Base-by-base conservation (phyloP, 30 jellyfish, hydroid and myxozoan species). In the Aurelia sp. region DNA sequence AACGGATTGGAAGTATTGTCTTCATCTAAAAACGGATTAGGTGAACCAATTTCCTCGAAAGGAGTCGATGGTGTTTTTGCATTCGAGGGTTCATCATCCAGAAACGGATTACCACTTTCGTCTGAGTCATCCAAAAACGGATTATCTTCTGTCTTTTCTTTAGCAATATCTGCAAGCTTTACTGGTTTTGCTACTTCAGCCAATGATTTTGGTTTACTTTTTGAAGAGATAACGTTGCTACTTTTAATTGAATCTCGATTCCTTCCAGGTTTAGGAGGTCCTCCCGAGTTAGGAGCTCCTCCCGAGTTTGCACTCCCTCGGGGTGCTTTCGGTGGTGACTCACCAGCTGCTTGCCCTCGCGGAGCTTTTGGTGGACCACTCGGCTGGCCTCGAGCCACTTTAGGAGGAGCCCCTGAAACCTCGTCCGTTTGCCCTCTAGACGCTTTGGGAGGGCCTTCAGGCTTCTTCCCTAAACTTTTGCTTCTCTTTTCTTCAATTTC, bases 51-150 rank as follows among this genome's bases (percentile, higher is more conserved):
- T 22, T 62, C 80, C 19, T 62, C 73, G 52, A 76, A 87, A 1
- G 90, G 90, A 58, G 77, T 86, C 19, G 86, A 75, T 13, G 89
- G 76, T 11, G 59, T 79, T 57, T 69, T 67, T 23, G 71, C 86
- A 6, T 53, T 67, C 17, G 62, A 71, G 17, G 66, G 20, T 11
- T 71, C 86, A n/a, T 89, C 97, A 68, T 89, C 97, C 3, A 81
- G 59, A 79, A 91, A 90, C 44, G 97, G 97, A 81, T 89, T 89
- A 40, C 35, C 71, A 48, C 55, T 63, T 17, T 83, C 86, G 2
- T 40, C 77, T 55, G 52, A 55, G 19, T 62, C 73, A 18, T 87
- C 96, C 44, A 66, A 65, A 89, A 89, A 89, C 47, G 97, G 93
- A 74, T 81, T 81, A 18, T 64, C 72, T 19, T 40, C 66, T 6